Conservation (phyloP, 2,888 invertebrate genomes). For the Acleris emargana region DNA sequence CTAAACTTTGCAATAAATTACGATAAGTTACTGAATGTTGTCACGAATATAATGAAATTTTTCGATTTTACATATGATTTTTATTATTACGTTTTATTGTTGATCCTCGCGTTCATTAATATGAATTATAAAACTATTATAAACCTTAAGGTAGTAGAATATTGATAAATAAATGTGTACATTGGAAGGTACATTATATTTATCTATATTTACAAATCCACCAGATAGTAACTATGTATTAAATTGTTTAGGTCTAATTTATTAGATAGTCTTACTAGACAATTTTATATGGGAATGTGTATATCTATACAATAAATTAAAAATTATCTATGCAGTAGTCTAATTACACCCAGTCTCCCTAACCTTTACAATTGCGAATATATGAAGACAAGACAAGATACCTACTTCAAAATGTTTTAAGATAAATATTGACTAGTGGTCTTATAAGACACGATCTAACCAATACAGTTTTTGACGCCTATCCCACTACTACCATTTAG, state of each 20-base stretch:
- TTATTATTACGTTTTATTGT: slow-evolving; percentile 27
- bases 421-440: too few relatives aligned
- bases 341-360: background rate
- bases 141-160: slow-evolving; percentile 24
- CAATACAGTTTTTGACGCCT: too few relatives aligned
- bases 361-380: too few relatives aligned
- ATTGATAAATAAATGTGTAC: slow-evolving; percentile 30
- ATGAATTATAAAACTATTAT: background rate
- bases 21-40: slow-evolving; percentile 1
- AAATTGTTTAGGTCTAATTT: slow-evolving; percentile 65
- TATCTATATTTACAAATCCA: slow-evolving; percentile 40
- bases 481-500: too few relatives aligned
- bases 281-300: slow-evolving; percentile 74
- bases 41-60: slow-evolving; percentile 20
- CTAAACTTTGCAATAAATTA: slow-evolving; percentile 8
- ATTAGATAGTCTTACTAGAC: slow-evolving; percentile 71
- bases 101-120: slow-evolving; percentile 25
- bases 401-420: too few relatives aligned
- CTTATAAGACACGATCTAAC: too few relatives aligned
- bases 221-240: slow-evolving; percentile 49
- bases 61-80: slow-evolving; percentile 10
- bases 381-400: too few relatives aligned
- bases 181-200: slow-evolving; percentile 32
- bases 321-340: slow-evolving; percentile 44
- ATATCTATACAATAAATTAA: slow-evolving; percentile 71